phyloP scores from a whole-genome alignment of 1,140 invertebrate species.

The Gonioctena quinquepunctata region DNA sequence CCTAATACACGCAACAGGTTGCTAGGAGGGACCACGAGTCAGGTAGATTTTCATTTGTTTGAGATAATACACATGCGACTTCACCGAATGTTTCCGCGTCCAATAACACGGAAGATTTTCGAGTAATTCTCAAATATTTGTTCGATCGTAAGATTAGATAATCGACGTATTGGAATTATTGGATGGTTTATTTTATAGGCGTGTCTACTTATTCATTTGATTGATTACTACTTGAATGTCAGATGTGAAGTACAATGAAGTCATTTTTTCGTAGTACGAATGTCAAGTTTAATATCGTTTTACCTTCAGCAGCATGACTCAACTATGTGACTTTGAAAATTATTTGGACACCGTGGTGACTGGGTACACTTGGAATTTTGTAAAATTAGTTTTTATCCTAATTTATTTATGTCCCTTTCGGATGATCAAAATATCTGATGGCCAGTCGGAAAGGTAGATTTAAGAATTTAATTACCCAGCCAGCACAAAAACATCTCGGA shows the following conservation, averaged over 20 bases:
- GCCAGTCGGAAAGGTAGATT: too few species aligned
- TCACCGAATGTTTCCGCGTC: background rate
- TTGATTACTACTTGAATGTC: background rate
- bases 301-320: too few species aligned
- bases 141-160: background rate
- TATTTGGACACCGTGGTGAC: too few species aligned
- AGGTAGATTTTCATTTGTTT: conserved; percentile 8
- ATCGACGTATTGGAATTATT: background rate
- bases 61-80: background rate
- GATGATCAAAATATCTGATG: too few species aligned
- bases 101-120: background rate
- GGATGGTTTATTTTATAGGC: background rate
- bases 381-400: too few species aligned
- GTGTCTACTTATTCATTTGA: background rate
- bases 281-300: background rate
- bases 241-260: background rate
- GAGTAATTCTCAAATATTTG: background rate
- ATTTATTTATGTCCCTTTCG: too few species aligned
- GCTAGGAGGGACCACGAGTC: background rate
- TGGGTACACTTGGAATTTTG: too few species aligned
- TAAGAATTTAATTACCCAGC: too few species aligned
- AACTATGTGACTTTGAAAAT: too few species aligned
- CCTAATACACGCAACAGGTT: conserved; percentile 14
- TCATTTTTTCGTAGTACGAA: background rate
- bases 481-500: too few species aligned